Evolutionary conservation across 1,140 invertebrate species (phyloP), one percentile per base, ranked within the genome.

Genomic region (Trichoplusia ni): DNA sequence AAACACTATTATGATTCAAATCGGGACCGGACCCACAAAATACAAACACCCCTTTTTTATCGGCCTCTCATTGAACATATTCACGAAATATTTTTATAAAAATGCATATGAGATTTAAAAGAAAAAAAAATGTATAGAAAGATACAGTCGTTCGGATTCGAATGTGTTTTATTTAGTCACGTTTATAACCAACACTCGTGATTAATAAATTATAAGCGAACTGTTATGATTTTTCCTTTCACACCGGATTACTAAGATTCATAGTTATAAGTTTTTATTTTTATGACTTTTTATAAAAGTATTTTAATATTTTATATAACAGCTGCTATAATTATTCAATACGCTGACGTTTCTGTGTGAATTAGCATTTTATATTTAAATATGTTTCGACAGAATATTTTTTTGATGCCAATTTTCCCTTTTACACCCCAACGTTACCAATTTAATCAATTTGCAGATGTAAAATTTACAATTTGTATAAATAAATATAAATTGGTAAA

Each of bases 1-100:
- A 76, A 86, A 86, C 82, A 84, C 84, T 86, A 89, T 89, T 89
- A 89, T 87, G 71, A 89, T 87, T 89, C 82, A 89, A 87, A 89
- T 89, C 73, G 74, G 53, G 72, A 72, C 71, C 69, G 78, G 73
- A 78, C 80, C 76, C 80, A 84, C 81, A 78, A 83, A 71, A 85
- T 78, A 82, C 76, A 78, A 78, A 81, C 80, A 85, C 69, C 77
- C 76, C 75, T 79, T 84, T n/a, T 84, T 82, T 80, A 78, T 76
- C 73, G 70, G 67, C 51, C 58, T 9, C 54, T 58, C 59, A 75
- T 72, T 76, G 70, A 74, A 78, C 65, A 78, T 67, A 79, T 84
- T 84, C 72, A 84, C 81, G 70, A 81, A 84, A 82, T 83, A 82
- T 83, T 81, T 69, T 78, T 67, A 81, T 66, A 77, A 77, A 78